A percentile compares a stretch with the other conserved stretches of the same genome.
Evolutionary conservation across 2,113 vertebrate species (phyloP).

Genomic region (Podiceps cristatus): DNA sequence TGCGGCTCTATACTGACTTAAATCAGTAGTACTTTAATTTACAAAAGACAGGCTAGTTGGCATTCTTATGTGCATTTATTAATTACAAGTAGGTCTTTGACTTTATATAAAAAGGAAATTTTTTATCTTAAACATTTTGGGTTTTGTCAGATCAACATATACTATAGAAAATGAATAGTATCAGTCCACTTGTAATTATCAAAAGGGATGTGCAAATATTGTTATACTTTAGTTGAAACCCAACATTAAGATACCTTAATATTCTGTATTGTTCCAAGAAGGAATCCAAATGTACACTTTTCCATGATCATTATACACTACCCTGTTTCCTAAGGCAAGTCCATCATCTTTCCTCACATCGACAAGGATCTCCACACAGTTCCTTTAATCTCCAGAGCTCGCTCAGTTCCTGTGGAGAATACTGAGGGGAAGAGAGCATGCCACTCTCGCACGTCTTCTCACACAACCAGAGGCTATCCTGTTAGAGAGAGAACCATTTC

Average conservation of each 20-base stretch:
- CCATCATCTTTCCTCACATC: slow-evolving; percentile 76
- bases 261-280: neutral
- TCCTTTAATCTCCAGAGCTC: slow-evolving; percentile 87
- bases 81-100: slow-evolving; percentile 50
- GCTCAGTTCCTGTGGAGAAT: slow-evolving; percentile 85
- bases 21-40: slow-evolving; percentile 27
- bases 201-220: slow-evolving; percentile 69
- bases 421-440: slow-evolving; percentile 96
- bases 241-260: neutral
- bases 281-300: neutral
- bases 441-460: slow-evolving; percentile 91
- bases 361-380: slow-evolving; percentile 89
- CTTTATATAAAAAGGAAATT: slow-evolving; percentile 34
- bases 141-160: slow-evolving; percentile 26
- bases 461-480: slow-evolving; percentile 95
- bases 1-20: neutral
- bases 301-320: neutral
- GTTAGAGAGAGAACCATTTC: neutral
- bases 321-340: neutral
- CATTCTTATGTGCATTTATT: slow-evolving; percentile 63
- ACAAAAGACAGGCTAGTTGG: slow-evolving; percentile 61
- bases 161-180: slow-evolving; percentile 38
- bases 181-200: slow-evolving; percentile 49
- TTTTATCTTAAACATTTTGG: slow-evolving; percentile 53
- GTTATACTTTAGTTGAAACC: slow-evolving; percentile 27